These are phyloP conservation scores for Conopomorpha cramerella DNA, from an alignment of 1,140 invertebrate species.

Conservation along the genomic window DNA sequence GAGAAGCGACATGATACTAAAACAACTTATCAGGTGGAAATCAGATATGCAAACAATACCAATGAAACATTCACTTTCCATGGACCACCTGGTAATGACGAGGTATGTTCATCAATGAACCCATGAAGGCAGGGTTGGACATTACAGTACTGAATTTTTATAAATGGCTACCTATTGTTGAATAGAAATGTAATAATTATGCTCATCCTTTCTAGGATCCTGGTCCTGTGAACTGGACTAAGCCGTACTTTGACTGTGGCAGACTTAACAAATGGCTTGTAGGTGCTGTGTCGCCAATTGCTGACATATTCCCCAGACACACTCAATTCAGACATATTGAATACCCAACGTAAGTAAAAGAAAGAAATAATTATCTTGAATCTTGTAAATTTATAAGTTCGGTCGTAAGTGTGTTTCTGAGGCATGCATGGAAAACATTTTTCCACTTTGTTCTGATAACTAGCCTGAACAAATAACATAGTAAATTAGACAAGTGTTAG, in stretches of 20 bases:
- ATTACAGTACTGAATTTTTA: background rate
- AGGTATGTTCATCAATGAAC: constrained; percentile 50
- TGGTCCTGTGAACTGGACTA: constrained; percentile 91
- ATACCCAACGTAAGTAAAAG: constrained; percentile 87
- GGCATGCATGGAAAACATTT: too few relatives aligned
- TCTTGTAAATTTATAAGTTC: too few relatives aligned
- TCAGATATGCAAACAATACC: constrained; percentile 93
- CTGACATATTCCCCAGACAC: constrained; percentile 94
- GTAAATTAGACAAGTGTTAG: too few relatives aligned
- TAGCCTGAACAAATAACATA: too few relatives aligned
- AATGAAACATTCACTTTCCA: constrained; percentile 95
- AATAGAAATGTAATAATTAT: background rate
- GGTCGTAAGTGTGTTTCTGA: too few relatives aligned
- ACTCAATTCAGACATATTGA: constrained; percentile 94
- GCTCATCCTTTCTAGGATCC: constrained; percentile 42
- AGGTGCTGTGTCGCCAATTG: constrained; percentile 89
- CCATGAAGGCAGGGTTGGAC: too few relatives aligned
- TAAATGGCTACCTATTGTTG: background rate
- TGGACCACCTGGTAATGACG: constrained; percentile 87
- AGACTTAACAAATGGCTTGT: constrained; percentile 95
- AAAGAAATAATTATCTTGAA: too few relatives aligned
- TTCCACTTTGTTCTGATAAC: too few relatives aligned
- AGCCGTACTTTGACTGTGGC: constrained; percentile 96
- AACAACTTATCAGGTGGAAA: constrained; percentile 88
- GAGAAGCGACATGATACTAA: constrained; percentile 87